Base-by-base conservation (phyloP, 2,113 vertebrate species). In the Ciconia maguari region DNA sequence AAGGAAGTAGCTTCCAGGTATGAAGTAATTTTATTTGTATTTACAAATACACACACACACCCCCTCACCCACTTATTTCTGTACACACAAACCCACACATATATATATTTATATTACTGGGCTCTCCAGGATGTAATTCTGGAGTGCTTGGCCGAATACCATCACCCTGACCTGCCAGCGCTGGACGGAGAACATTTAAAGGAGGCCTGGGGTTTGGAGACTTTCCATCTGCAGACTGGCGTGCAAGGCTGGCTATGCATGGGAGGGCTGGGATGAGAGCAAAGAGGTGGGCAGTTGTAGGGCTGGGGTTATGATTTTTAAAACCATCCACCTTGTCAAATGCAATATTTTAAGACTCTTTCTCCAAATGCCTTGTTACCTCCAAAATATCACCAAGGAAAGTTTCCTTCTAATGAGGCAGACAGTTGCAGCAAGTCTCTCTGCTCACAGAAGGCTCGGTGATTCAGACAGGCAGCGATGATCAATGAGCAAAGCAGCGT, bases 401-500 rank as follows among this genome's bases (percentile, higher is more conserved):
- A 42, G 18, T 89, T 84, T 83, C 41, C 30, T 27, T 71, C 60
- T 94, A 83, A 74, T 25, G 65, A 95, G 54, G 52, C 72, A 87
- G 85, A 66, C 36, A 6, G 38, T 34, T 61, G 49, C 55, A 60
- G 81, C 27, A 21, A 80, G 51, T 77, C 38, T 86, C 81, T 48
- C n/a, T 66, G 79, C 51, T 93, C 75, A 36, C 76, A 87, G 92
- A 78, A 93, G 83, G 17, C 68, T 68, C 2, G 7, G 79, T 87
- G 91, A 94, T 83, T 93, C 94, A 95, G 83, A 71, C 72, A 76
- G 66, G 49, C 44, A 2, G 80, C 1, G 22, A 90, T 46, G 84
- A 93, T 96, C 93, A 94, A 83, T 94, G 82, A 96, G 60, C 34
- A 78, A 16, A 85, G 64, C 46, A 32, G 84, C 9, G 3, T 51